Base-by-base conservation (phyloP, 2,113 vertebrate genomes). In the Echinops telfairi region DNA sequence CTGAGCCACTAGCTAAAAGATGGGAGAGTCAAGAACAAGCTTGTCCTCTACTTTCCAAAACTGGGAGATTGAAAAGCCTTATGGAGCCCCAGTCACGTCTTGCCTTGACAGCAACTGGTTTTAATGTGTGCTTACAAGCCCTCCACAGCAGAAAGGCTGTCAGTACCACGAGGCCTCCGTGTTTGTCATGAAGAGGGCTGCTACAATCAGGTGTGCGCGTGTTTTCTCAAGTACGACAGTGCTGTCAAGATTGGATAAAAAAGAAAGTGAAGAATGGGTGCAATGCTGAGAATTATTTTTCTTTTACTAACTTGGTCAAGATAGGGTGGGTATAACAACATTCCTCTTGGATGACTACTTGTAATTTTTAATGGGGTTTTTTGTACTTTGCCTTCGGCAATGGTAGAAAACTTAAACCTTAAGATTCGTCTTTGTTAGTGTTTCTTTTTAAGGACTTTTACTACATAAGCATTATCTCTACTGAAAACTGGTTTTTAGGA, bases 401-500 rank as follows among this genome's bases (percentile, higher is more conserved):
- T 31, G 66, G 20, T 53, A 79, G 91, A 80, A 89, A 75, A 73
- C 64, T 40, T n/a, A 86, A 79, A 27, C 60, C 70, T 73, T 31
- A 83, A n/a, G 29, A 66, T 9, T 83, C 17, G 29, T 64, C 15
- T 83, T 19, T 89, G 9, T 43, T 19, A 62, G 89, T 91, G 68
- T 29, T 60, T 64, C 31, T 38, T 40, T 14, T 23, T 36, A 36
- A 29, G 25, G 6, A 12, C 68, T 73, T 81, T 60, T 58, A 88
- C 62, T 89, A 29, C 81, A 60, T 2, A 89, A n/a, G 82, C 60
- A 47, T 86, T 91, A 58, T 33, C 76, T 88, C 9, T 70, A 83
- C 58, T 47, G 66, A 83, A 93, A 88, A 23, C 33, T 25, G 16
- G 12, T 84, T 73, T 86, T 4, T 75, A 66, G 25, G 47, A 66